Conservation (phyloP, 2,797 vertebrate species). For the Lithobates sylvaticus region DNA sequence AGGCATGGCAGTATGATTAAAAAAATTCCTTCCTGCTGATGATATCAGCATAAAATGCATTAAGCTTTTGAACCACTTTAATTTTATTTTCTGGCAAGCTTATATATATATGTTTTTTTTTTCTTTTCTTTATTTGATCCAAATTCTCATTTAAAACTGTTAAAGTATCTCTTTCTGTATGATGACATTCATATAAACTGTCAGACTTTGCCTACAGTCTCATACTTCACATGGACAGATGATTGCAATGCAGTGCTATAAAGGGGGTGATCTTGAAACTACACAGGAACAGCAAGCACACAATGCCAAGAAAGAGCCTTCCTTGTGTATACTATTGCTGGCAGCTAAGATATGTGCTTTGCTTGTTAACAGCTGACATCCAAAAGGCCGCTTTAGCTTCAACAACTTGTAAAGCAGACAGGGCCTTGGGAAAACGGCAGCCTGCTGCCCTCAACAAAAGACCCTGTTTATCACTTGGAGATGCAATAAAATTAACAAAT, state of each 20-base stretch:
- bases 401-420: constrained; percentile 67
- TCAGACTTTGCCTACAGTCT: background rate
- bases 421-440: constrained; percentile 69
- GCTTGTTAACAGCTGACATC: constrained; percentile 66
- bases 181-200: background rate
- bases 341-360: constrained; percentile 39
- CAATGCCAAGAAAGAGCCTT: constrained; percentile 28
- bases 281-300: background rate
- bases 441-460: constrained; percentile 72
- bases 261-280: background rate
- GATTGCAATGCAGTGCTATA: background rate
- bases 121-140: background rate
- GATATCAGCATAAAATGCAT: too few relatives aligned
- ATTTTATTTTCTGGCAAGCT: background rate
- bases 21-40: too few relatives aligned
- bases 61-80: background rate
- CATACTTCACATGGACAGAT: background rate
- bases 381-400: constrained; percentile 60
- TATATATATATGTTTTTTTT: background rate
- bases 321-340: background rate
- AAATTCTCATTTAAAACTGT: background rate
- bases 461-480: constrained; percentile 83
- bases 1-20: too few relatives aligned
- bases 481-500: constrained; percentile 86
- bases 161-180: background rate